These are phyloP conservation scores for Tipula confusa DNA, from an alignment of 2,888 invertebrate species.

Conservation along the genomic window DNA sequence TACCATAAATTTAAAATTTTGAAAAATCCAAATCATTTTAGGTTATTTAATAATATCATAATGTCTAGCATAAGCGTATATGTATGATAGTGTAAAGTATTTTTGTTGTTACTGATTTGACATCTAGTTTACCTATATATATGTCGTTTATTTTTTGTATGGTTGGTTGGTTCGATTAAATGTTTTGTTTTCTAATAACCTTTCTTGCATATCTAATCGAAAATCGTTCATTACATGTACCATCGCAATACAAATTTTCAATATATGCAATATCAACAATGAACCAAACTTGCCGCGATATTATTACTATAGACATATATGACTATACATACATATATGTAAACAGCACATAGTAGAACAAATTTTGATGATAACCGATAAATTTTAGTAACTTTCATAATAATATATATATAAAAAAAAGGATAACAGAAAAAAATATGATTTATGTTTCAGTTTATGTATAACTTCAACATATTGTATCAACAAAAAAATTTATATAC, in stretches of 20 bases:
- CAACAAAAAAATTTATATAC: neutral
- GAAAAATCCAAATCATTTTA: neutral
- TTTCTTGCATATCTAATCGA: neutral
- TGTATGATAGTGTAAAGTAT: too few relatives aligned
- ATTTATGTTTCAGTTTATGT: slow-evolving; percentile 20
- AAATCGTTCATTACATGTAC: neutral
- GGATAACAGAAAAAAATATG: neutral
- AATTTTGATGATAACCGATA: slow-evolving; percentile 20
- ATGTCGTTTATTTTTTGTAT: neutral
- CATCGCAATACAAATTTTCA: neutral
- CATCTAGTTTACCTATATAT: neutral
- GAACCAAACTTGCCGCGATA: neutral
- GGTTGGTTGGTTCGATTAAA: neutral
- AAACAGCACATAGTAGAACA: neutral
- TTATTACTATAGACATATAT: neutral
- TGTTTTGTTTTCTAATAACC: neutral
- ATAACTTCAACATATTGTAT: slow-evolving; percentile 20
- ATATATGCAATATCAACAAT: neutral
- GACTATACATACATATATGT: neutral
- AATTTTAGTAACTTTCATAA: slow-evolving; percentile 20
- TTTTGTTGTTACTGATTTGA: neutral
- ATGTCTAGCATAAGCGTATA: neutral
- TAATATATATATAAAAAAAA: slow-evolving; percentile 13
- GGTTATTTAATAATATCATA: neutral
- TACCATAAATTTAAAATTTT: too few relatives aligned